Evolutionary conservation across 1,140 invertebrate species (phyloP), one percentile per base, ranked within the genome.

Genomic region (Hylaeus volcanicus): DNA sequence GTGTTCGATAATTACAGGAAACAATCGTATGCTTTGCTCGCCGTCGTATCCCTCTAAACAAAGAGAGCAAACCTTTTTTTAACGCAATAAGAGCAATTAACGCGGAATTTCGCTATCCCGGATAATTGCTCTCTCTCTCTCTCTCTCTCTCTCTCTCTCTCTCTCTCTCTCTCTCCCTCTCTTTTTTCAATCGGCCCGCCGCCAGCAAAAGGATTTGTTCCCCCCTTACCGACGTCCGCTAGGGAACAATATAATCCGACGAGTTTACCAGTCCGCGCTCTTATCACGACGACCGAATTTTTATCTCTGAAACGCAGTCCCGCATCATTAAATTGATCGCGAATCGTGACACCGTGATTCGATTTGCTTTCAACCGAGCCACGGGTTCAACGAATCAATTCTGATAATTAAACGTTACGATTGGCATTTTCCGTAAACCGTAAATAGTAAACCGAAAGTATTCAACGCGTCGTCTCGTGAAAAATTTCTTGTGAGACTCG

Each of bases 231-330:
- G 26, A 51, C 51, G 26, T 65, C 53, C 72, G 68, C 68, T 60
- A 55, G 63, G 65, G 73, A 84, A 84, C 80, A 85, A 85, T 86
- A 72, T 74, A 84, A 86, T 86, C 76, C 83, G 79, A 81, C 73
- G 84, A 80, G 58, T 86, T 76, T 76, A 73, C 73, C 63, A 39
- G n/a, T n/a, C 60, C 68, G 39, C 15, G 72, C 72, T 76, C 72
- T 85, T 84, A 84, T 85, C 84, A 63, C 43, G 39, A 72, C 45
- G 51, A 56, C 55, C 68, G 45, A 84, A 85, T 81, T 84, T 84
- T 85, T 77, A 85, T 85, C 83, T 83, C 76, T 63, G 75, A 39
- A 76, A 60, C 58, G 66, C 43, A 63, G 74, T 58, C 26, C 45
- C 39, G 71, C 60, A 75, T 73, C 72, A 79, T 85, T 84, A 80